phyloP scores from a whole-genome alignment of 1,140 invertebrate genomes.

The Drosophila willistoni region DNA sequence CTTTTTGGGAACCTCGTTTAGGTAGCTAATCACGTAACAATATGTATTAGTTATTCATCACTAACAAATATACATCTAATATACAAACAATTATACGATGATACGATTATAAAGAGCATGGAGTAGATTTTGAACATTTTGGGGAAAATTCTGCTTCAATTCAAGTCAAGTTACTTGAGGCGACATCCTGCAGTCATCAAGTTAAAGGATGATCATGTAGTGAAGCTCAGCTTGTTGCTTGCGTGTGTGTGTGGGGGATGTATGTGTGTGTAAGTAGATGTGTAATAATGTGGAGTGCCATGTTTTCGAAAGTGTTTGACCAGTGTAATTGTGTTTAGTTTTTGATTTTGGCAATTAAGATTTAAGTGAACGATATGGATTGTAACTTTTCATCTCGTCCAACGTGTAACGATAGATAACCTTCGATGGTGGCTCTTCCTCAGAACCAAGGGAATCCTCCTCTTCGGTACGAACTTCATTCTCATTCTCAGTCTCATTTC shows the following conservation, averaged over 20 bases:
- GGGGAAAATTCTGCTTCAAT: background rate
- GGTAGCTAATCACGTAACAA: background rate
- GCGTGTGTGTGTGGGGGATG: too few relatives aligned
- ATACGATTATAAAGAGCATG: too few relatives aligned
- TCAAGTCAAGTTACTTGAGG: too few relatives aligned
- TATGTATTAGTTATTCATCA: background rate
- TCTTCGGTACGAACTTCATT: constrained; percentile 43
- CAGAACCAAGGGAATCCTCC: constrained; percentile 50
- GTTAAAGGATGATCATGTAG: too few relatives aligned
- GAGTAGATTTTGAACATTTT: background rate
- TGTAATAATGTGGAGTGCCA: background rate
- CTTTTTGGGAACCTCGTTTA: too few relatives aligned
- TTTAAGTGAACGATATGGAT: constrained; percentile 67
- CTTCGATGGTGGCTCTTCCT: constrained; percentile 52
- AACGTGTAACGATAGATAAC: constrained; percentile 63
- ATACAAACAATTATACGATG: constrained; percentile 7
- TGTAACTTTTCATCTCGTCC: constrained; percentile 73
- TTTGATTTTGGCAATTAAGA: constrained; percentile 39
- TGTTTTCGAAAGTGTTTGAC: background rate
- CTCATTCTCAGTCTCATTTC: constrained; percentile 5
- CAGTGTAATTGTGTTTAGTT: constrained; percentile 4
- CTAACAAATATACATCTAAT: constrained; percentile 16
- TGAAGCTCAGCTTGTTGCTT: background rate
- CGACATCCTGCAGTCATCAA: too few relatives aligned
- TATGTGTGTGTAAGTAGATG: background rate